Base-by-base conservation (phyloP, 2,113 vertebrate genomes). In the Hiodon tergisus region DNA sequence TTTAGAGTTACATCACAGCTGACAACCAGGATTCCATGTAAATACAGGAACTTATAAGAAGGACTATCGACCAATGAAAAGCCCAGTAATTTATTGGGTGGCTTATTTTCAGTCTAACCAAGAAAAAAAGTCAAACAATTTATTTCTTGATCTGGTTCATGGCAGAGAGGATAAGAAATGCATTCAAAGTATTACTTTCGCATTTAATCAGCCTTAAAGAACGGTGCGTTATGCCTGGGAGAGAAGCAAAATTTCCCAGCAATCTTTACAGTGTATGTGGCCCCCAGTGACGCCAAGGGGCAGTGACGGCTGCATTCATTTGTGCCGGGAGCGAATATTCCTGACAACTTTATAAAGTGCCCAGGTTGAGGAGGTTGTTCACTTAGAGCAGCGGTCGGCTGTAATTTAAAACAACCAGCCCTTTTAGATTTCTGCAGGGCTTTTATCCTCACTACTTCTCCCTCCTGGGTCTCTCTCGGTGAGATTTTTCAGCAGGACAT, bases 401-500 rank as follows among this genome's bases (percentile, higher is more conserved):
- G 87, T 89, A 89, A 90, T 91, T 90, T 88, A 91, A 89, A 91
- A 85, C 87, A 90, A 90, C 84, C 80, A 87, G 87, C 86, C 85
- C 76, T 73, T 31, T 31, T 79, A 82, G 79, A 89, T 89, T 83
- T 77, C 71, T 68, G 77, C 72, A 14, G 3, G 60, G 54, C 55
- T 75, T 75, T 47, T n/a, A 47, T 50, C 46, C 63, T 57, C 74
- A 54, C 71, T 11, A 53, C 67, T n/a, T 57, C 59, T 68, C 46
- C 81, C 78, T 84, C 80, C 70, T 13, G 16, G 73, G 76, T 68
- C 82, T 81, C 82, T 88, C 78, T 55, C 72, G 87, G 84, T 84
- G 85, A 89, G 91, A 88, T 86, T 92, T 90, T 89, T 89, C 82
- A 85, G 74, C 85, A 90, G 85, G 87, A 85, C 83, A 93, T 94